Evolutionary conservation across 2,113 vertebrate genomes (phyloP), one percentile per base, ranked within the genome.

Genomic region (Phainopepla nitens): DNA sequence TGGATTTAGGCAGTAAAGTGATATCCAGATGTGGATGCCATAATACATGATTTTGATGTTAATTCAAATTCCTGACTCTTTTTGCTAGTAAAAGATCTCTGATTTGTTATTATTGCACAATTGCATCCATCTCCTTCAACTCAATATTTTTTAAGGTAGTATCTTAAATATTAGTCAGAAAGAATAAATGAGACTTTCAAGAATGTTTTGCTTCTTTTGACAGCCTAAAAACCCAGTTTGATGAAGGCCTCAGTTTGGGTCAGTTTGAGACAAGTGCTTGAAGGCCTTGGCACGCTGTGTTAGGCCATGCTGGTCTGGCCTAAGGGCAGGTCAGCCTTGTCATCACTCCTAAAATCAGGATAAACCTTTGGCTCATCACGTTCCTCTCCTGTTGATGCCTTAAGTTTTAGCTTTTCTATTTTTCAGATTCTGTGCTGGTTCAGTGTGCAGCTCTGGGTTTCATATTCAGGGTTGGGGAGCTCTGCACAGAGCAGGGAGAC

Each of bases 11-110:
- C 80, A 66, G 79, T 92, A 71, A 91, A 88, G 56, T 78, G 84
- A 84, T 96, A 93, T 96, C 94, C 95, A 94, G 94, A 94, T 95
- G 95, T 95, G 95, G 91, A 92, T 90, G 85, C 81, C 90, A 90
- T 86, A 91, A 83, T 71, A 93, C 79, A 83, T 49, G 64, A 93
- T 95, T 64, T 53, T 83, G 86, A 87, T 90, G 79, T 78, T 96
- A 93, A 93, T 90, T 95, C 85, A 84, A 89, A 92, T 94, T 95
- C 95, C 94, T 71, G 80, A 73, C 80, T 96, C 70, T 84, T 75
- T 89, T 57, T 92, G 60, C 71, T 84, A 49, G 65, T 68, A 82
- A 42, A 66, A 66, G n/a, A 44, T 58, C 69, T 91, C 79, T 41
- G 24, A 57, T 54, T 70, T 72, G 45, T 83, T 92, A 22, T 47